Evolutionary conservation across 2,888 invertebrate species (phyloP), one percentile per base, ranked within the genome.

Genomic region (Cantharis lateralis): DNA sequence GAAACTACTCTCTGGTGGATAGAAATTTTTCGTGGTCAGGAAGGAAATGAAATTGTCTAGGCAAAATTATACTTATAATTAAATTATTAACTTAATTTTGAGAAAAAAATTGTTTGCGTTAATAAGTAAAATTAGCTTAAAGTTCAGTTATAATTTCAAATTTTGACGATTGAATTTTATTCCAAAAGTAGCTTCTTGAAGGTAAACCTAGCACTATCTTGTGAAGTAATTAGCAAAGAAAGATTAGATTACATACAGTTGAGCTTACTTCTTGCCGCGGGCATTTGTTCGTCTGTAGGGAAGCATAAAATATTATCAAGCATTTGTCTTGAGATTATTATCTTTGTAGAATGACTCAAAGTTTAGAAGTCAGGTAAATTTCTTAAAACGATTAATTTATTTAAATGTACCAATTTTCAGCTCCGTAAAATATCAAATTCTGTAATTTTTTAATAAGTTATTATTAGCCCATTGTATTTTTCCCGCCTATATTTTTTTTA

Each of bases 271-370:
- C 82, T 80, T 78, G 81, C 82, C 80, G 73, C 77, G 71, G 79
- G 82, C 82, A 77, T 75, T 82, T 77, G 76, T 81, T 80, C 79
- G 80, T 81, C 82, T 82, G 80, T 80, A 81, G 80, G 81, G 82
- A 83, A 82, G 82, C 82, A 82, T 84, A 83, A 83, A 83, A 82
- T 84, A 84, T 84, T 84, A 83, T 82, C 83, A 81, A 82, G 81
- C 83, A 83, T 84, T 84, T 84, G 82, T 83, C 83, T 82, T 82
- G 78, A 80, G 80, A 82, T 82, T 81, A 81, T 81, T 81, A 81
- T 81, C 81, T 80, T 80, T 71, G 68, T 61, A 76, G 73, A 78
- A 78, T 75, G 75, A 75, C 78, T 78, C 68, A 64, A 77, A 75
- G 77, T 79, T 79, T 79, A 71, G 70, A 74, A 77, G 75, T 77